phyloP scores from a whole-genome alignment of 2,888 invertebrate genomes.

The Philhelius pedissequus region DNA sequence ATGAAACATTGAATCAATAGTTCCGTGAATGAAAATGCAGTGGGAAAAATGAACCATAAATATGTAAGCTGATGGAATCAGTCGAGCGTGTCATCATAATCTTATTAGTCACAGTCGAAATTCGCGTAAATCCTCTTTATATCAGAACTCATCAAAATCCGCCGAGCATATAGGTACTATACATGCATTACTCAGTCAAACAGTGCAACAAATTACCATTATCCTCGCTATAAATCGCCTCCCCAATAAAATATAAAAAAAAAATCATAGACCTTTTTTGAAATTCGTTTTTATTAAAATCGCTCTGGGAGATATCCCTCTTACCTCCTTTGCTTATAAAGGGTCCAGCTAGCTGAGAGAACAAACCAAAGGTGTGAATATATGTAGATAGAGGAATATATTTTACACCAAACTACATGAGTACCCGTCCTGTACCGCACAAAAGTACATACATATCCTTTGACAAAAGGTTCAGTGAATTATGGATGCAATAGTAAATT shows the following conservation, averaged over 20 bases:
- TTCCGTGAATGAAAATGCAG: slow-evolving; percentile 1
- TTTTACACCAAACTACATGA: neutral
- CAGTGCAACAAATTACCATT: slow-evolving; percentile 55
- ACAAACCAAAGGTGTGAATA: neutral
- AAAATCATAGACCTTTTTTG: neutral
- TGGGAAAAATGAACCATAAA: slow-evolving; percentile 45
- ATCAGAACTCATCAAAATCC: slow-evolving; percentile 19
- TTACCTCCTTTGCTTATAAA: neutral
- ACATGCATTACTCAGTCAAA: neutral
- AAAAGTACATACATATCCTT: neutral
- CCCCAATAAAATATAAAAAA: slow-evolving; percentile 21
- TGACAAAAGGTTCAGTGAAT: slow-evolving; percentile 38
- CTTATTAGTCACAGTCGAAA: slow-evolving; percentile 47
- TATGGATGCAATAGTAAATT: slow-evolving; percentile 44
- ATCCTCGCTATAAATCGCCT: slow-evolving; percentile 34
- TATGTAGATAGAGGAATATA: slow-evolving; percentile 17
- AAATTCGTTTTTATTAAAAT: slow-evolving; percentile 9
- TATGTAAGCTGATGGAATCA: neutral
- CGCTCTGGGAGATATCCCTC: neutral
- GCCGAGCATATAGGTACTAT: neutral
- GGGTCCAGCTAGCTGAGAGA: slow-evolving; percentile 1
- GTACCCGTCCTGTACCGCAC: neutral
- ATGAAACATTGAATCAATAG: slow-evolving; percentile 19
- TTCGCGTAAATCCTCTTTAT: slow-evolving; percentile 23
- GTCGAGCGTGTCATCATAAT: slow-evolving; percentile 37